Evolutionary conservation across 1,140 invertebrate genomes (phyloP).

Genomic region (Drosophila ercepeae): DNA sequence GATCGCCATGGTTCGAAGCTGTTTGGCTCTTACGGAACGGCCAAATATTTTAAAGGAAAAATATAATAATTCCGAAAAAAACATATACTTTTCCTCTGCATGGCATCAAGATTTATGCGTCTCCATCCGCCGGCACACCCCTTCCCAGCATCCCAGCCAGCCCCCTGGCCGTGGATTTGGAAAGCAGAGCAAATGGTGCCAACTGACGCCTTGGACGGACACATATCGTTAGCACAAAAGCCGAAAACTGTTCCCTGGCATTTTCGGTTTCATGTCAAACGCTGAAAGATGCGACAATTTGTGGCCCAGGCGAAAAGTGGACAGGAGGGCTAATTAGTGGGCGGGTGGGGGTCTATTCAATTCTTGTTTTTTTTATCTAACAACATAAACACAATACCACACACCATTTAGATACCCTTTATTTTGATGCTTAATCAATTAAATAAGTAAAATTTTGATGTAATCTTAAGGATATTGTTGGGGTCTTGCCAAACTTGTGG

Average conservation of each 20-base stretch:
- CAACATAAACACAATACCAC: too few relatives aligned
- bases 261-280: slow-evolving; percentile 64
- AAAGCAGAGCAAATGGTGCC: slow-evolving; percentile 51
- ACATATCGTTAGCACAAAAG: slow-evolving; percentile 72
- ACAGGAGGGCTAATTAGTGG: slow-evolving; percentile 67
- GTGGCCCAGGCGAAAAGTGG: slow-evolving; percentile 38
- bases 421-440: too few relatives aligned
- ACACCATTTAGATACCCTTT: too few relatives aligned
- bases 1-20: slow-evolving; percentile 68
- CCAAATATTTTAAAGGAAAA: slow-evolving; percentile 3
- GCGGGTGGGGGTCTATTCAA: slow-evolving; percentile 4
- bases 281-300: slow-evolving; percentile 72
- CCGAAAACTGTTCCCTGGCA: slow-evolving; percentile 48
- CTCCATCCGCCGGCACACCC: slow-evolving; percentile 19
- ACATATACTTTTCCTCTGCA: slow-evolving; percentile 1
- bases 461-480: too few relatives aligned
- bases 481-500: too few relatives aligned
- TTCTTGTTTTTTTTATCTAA: neutral
- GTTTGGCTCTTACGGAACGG: slow-evolving; percentile 51
- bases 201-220: slow-evolving; percentile 53
- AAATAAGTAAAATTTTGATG: too few relatives aligned
- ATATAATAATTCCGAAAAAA: slow-evolving; percentile 3
- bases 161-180: neutral
- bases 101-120: slow-evolving; percentile 50
- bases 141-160: slow-evolving; percentile 2